Conservation (phyloP, 2,113 vertebrate species). For the Brachyhypopomus occidentalis region DNA sequence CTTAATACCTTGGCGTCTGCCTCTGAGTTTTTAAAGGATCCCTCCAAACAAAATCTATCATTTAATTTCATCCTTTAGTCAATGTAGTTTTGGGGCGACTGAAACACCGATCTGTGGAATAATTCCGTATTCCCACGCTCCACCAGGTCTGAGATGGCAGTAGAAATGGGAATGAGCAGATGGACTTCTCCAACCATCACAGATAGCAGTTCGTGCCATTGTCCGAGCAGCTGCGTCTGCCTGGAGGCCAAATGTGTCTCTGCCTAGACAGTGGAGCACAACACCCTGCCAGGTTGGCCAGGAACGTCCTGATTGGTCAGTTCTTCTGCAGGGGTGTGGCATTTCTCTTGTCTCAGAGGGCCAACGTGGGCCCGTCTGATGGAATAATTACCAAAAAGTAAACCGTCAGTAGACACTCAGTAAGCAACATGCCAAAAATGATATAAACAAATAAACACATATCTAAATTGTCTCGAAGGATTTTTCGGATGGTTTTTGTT, state of each 20-base stretch:
- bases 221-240: too few relatives aligned
- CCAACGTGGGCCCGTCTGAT: not conserved
- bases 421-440: not conserved
- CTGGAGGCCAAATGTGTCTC: too few relatives aligned
- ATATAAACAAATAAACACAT: not conserved
- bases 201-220: too few relatives aligned
- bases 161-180: not conserved
- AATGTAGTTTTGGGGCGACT: not conserved
- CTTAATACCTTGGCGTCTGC: not conserved
- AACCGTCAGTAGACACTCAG: slow-evolving; percentile 16
- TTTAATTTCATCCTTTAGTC: not conserved
- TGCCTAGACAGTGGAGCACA: not conserved
- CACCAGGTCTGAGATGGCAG: not conserved
- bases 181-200: not conserved
- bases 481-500: slow-evolving; percentile 32
- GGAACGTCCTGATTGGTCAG: not conserved
- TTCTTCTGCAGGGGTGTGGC: not conserved
- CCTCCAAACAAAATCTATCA: not conserved
- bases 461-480: not conserved
- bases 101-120: not conserved
- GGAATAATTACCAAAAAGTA: not conserved
- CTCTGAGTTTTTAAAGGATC: not conserved
- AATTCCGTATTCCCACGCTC: too few relatives aligned
- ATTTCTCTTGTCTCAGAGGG: not conserved
- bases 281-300: not conserved